Base-by-base conservation (phyloP, 2,797 vertebrate species). In the Melanogrammus aeglefinus region DNA sequence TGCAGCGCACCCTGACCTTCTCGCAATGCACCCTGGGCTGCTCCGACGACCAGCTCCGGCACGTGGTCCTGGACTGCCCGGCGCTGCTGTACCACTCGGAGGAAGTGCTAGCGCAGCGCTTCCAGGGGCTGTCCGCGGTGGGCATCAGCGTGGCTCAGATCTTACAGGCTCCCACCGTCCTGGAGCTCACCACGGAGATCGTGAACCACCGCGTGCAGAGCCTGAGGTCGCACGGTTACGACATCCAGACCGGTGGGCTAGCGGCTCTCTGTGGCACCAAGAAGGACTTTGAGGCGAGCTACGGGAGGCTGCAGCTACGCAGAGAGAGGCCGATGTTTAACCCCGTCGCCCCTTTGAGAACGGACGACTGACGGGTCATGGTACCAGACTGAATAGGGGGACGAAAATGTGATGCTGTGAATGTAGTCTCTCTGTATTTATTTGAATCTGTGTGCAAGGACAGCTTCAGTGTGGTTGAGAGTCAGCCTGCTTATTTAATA, bases 281-380 rank as follows among this genome's bases (percentile, higher is more conserved):
- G 89, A 98, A 97, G 80, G 96, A 99, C 87, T 99, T 99, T 91
- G 97, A 99, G 84, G 88, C 80, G 75, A 96, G 78, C 84, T 96
- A 89, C 51, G 94, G 92, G 41, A 97, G 94, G 84, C 92, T 98
- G 41, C 94, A 95, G 76, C 89, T 94, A 31, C 94, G 94, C 75
- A 92, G 89, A 81, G 93, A 95, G 85, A 94, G 97, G 69, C 97
- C 97, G 0, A 81, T 97, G 38, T 99, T 97, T 93, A 98, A 99
- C 90, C 97, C 97, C 0, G 96, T 97, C 4, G 96, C 96, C 38
- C 96, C 96, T 77, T 79, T 97, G 82, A 92, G 72, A 75, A 80
- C 3, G 14, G 94, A 97, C 31, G 94, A 97, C 73, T 98, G 88
- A 93, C 51, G 38, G 10, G 63, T 69, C 12, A n/a, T 6, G 24